Evolutionary conservation across 2,113 vertebrate genomes (phyloP), one percentile per base, ranked within the genome.

Genomic region (Ameiurus melas): DNA sequence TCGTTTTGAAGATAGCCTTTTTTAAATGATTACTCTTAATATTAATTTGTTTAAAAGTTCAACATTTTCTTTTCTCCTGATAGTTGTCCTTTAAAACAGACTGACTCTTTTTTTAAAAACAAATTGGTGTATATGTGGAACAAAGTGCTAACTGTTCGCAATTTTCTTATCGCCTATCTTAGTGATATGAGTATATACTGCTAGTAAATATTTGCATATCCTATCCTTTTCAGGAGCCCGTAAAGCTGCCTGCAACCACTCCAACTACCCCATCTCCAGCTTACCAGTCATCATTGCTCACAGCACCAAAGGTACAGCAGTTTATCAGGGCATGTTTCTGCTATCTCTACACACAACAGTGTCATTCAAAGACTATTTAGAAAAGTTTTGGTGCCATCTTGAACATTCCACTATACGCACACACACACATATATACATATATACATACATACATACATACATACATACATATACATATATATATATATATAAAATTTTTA

Each of bases 301-400:
- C 94, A 89, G 93, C 96, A 90, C 97, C 96, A 90, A 98, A 99
- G 97, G 98, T 99, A 96, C 91, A 36, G n/a, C 12, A 9, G 39
- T 47, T 16, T 64, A 22, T 53, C 17, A 30, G 4, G 5, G n/a
- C 75, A 33, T 60, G 71, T 22, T 86, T 62, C 39, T 58, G 12
- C 0, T 5, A 19, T 20, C 33, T 36, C n/a, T 4, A 33, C 27
- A 22, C 51, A n/a, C 30, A 62, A 20, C 27, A 33, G 4, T 20
- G 8, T 17, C 17, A 20, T 58, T 57, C 17, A 57, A 8, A 57
- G 17, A 57, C 6, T 6, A 14, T 78, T 78, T 53, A 43, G 2
- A 5, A 55, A 79, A 16, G 5, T 51, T 47, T 64, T 20, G 70
- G 22, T 39, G 55, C 33, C 8, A 73, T 3, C 13, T 43, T 57